Conservation (phyloP, 2,888 invertebrate species). For the Drosophila niveifrons region DNA sequence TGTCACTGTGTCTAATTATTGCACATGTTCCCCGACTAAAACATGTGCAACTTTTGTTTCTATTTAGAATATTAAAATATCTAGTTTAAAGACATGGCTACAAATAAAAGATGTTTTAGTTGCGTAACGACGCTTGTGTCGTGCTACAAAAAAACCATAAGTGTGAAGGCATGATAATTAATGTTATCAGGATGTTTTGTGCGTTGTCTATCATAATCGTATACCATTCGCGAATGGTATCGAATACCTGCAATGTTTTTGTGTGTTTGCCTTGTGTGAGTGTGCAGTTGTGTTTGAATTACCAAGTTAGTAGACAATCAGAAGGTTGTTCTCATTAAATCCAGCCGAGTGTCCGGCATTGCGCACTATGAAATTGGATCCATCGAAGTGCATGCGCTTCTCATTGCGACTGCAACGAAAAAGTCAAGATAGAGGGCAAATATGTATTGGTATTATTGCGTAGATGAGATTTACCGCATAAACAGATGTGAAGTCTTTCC, state of each 20-base stretch:
- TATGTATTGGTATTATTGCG: neutral
- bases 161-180: neutral
- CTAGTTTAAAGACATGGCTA: conserved; percentile 47
- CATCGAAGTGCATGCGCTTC: conserved; percentile 95
- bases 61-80: conserved; percentile 48
- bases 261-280: conserved; percentile 34
- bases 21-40: neutral
- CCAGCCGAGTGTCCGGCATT: conserved; percentile 97
- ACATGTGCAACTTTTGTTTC: neutral
- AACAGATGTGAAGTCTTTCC: conserved; percentile 93
- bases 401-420: conserved; percentile 89
- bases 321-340: conserved; percentile 94
- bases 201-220: conserved; percentile 13
- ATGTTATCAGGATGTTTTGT: conserved; percentile 19
- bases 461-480: conserved; percentile 86
- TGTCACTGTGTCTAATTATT: neutral
- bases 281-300: conserved; percentile 9
- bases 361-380: conserved; percentile 94
- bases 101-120: conserved; percentile 67
- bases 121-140: conserved; percentile 67
- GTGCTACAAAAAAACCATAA: conserved; percentile 36
- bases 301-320: conserved; percentile 91
- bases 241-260: conserved; percentile 25
- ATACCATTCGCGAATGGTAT: conserved; percentile 29
- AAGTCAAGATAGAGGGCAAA: neutral